These are phyloP conservation scores for Lutraria rhynchaena DNA, from an alignment of 1,140 invertebrate species.

Conservation along the genomic window DNA sequence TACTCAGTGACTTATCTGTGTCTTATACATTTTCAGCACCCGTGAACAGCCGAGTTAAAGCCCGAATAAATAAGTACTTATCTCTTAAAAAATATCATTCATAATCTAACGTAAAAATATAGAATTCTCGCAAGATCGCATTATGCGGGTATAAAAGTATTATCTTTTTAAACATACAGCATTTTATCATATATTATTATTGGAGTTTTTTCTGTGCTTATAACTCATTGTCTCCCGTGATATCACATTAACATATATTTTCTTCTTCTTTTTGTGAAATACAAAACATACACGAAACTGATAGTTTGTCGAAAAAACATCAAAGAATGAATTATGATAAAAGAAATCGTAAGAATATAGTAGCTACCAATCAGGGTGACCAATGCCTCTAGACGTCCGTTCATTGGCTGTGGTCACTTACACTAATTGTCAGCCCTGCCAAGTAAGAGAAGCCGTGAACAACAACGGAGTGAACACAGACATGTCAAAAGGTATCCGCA, in stretches of 20 bases:
- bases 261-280: not conserved
- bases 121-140: too few relatives aligned
- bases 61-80: too few relatives aligned
- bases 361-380: not conserved
- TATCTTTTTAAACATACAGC: too few relatives aligned
- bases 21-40: too few relatives aligned
- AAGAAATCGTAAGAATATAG: too few relatives aligned
- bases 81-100: too few relatives aligned
- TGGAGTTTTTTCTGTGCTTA: too few relatives aligned
- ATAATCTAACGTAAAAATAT: too few relatives aligned
- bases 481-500: constrained; percentile 12
- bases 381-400: not conserved
- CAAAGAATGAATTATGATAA: not conserved
- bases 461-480: constrained; percentile 5
- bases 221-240: not conserved
- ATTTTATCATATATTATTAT: too few relatives aligned
- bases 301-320: not conserved
- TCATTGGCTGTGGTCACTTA: not conserved
- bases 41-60: too few relatives aligned
- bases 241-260: not conserved
- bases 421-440: constrained; percentile 32
- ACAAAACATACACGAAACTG: not conserved
- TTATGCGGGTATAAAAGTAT: too few relatives aligned
- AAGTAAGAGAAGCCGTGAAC: constrained; percentile 21
- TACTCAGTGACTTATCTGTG: too few relatives aligned